Evolutionary conservation across 2,113 vertebrate species (phyloP).

Genomic region (Cromileptes altivelis): DNA sequence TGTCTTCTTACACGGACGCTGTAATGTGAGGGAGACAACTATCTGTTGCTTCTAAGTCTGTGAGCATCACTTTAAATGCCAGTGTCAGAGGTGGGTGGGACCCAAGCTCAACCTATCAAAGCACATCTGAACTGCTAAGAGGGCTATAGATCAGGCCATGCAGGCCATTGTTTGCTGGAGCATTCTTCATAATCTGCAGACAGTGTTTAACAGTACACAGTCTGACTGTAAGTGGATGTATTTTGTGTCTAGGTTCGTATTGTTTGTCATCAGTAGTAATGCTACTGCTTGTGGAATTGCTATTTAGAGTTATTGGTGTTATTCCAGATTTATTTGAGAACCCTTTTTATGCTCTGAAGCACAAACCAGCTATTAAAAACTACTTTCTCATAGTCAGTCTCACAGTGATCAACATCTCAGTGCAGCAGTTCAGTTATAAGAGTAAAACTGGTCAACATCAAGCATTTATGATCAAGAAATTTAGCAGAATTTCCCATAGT

Average conservation of each 20-base stretch:
- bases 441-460: not conserved
- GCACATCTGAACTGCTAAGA: slow-evolving; percentile 8
- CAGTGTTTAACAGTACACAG: not conserved
- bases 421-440: not conserved
- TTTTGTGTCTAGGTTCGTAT: not conserved
- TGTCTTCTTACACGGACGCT: not conserved
- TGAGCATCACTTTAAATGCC: not conserved
- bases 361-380: not conserved
- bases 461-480: not conserved
- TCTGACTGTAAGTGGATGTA: not conserved
- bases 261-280: not conserved
- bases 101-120: not conserved
- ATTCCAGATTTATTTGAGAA: not conserved
- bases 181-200: not conserved
- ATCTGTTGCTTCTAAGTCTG: not conserved
- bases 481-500: not conserved
- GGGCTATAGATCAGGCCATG: not conserved
- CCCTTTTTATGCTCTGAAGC: not conserved
- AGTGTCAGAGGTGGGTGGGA: not conserved
- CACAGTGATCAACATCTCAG: not conserved
- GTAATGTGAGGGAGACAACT: not conserved
- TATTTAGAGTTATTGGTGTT: not conserved
- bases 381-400: not conserved
- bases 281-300: not conserved
- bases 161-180: not conserved